These are phyloP conservation scores for Oophaga sylvatica DNA, from an alignment of 2,797 vertebrate genomes.

Conservation along the genomic window DNA sequence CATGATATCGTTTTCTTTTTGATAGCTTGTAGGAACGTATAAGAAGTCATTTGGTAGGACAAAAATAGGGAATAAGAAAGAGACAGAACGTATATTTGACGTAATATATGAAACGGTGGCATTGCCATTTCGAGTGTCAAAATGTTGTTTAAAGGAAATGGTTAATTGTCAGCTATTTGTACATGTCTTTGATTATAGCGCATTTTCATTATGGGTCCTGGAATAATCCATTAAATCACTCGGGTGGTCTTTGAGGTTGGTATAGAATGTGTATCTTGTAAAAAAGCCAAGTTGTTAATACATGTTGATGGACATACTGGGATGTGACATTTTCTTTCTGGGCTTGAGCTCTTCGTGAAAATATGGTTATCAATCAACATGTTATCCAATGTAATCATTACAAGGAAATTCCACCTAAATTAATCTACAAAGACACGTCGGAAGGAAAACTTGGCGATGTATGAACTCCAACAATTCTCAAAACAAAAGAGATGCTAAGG, in stretches of 20 bases:
- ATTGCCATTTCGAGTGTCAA: neutral
- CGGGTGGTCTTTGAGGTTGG: conserved; percentile 18
- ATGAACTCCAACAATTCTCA: neutral
- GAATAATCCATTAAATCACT: conserved; percentile 28
- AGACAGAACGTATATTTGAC: neutral
- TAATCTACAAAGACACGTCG: neutral
- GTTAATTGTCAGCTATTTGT: conserved; percentile 25
- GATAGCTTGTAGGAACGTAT: conserved; percentile 12
- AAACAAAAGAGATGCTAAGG: neutral
- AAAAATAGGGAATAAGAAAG: neutral
- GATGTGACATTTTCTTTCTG: conserved; percentile 2
- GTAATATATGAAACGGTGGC: conserved; percentile 12
- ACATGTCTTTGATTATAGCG: conserved; percentile 10
- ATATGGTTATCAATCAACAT: neutral
- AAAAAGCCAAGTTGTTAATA: conserved; percentile 23
- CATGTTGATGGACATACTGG: conserved; percentile 10
- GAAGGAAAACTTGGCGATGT: neutral
- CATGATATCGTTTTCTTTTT: conserved; percentile 13
- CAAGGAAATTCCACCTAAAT: neutral
- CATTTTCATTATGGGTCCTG: neutral
- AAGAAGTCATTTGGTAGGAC: neutral
- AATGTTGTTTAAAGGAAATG: conserved; percentile 23
- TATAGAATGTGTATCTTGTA: conserved; percentile 28
- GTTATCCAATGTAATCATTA: neutral
- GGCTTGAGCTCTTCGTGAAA: neutral